These are phyloP conservation scores for Drosophila mimica DNA, from an alignment of 2,888 invertebrate species.

Conservation along the genomic window DNA sequence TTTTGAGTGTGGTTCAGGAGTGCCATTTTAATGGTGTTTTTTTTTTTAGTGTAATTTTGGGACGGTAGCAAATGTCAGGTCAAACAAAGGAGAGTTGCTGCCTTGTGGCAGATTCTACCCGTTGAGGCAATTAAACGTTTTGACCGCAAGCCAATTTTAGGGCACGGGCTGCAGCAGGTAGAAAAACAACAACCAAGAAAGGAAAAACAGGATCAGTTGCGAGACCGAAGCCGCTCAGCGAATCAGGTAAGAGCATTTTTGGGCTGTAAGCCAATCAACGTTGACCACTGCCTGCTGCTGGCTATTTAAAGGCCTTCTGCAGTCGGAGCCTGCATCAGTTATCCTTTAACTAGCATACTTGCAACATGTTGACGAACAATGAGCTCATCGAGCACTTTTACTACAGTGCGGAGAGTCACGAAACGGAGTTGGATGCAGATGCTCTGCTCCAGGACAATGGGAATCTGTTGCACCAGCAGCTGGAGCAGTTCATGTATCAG, in stretches of 20 bases:
- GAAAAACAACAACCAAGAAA: neutral
- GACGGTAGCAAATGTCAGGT: slow-evolving; percentile 57
- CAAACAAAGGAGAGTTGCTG: slow-evolving; percentile 37
- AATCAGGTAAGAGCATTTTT: slow-evolving; percentile 67
- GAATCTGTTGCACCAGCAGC: slow-evolving; percentile 46
- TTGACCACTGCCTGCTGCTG: neutral
- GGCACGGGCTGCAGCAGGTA: slow-evolving; percentile 59
- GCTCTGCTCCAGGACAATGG: slow-evolving; percentile 30
- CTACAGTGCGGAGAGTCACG: slow-evolving; percentile 45
- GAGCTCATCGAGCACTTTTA: slow-evolving; percentile 64
- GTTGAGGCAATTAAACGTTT: slow-evolving; percentile 81
- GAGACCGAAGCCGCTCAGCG: slow-evolving; percentile 31
- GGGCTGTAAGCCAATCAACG: slow-evolving; percentile 58
- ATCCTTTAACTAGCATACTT: slow-evolving; percentile 52
- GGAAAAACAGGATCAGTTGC: slow-evolving; percentile 40
- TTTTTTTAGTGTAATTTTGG: slow-evolving; percentile 21
- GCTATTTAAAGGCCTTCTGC: slow-evolving; percentile 53
- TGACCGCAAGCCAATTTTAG: slow-evolving; percentile 83
- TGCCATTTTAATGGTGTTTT: neutral
- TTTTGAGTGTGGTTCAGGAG: neutral
- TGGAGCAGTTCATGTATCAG: slow-evolving; percentile 60
- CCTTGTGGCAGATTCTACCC: slow-evolving; percentile 3
- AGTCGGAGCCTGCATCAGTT: slow-evolving; percentile 47
- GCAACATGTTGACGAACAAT: slow-evolving; percentile 64
- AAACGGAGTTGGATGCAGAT: slow-evolving; percentile 32